Percentiles rank a stretch among this genome's conserved stretches.
phyloP scores from a whole-genome alignment of 2,888 invertebrate species.

The Diarsia dahlii region DNA sequence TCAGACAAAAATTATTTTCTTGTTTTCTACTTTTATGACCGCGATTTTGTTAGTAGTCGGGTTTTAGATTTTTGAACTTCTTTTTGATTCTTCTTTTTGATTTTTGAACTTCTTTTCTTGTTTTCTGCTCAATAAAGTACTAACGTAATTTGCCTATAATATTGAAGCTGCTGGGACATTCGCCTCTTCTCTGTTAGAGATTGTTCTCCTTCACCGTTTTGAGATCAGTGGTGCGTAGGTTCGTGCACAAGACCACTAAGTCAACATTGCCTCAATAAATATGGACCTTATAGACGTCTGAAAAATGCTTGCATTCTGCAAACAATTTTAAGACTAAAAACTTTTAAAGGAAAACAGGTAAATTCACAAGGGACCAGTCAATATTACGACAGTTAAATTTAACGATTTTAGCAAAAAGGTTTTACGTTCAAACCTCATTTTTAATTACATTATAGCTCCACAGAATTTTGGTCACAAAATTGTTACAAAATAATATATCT shows the following conservation, averaged over 20 bases:
- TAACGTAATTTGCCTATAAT: neutral
- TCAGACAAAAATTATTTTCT: too few species aligned
- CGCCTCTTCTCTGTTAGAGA: neutral
- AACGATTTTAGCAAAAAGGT: neutral
- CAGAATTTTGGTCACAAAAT: neutral
- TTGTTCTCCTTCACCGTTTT: neutral
- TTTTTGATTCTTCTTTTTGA: too few species aligned
- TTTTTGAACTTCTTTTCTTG: too few species aligned
- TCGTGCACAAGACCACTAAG: neutral
- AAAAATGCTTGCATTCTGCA: neutral
- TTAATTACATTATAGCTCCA: neutral
- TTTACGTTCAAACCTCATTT: neutral
- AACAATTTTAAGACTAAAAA: neutral
- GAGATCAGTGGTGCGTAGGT: neutral
- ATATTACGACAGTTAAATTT: too few species aligned
- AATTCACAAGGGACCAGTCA: neutral
- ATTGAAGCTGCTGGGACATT: neutral
- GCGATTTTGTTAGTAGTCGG: too few species aligned
- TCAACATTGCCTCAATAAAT: neutral
- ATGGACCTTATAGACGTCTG: neutral
- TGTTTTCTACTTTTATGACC: too few species aligned
- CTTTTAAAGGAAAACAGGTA: slow-evolving; percentile 3
- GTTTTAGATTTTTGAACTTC: too few species aligned
- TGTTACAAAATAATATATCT: neutral
- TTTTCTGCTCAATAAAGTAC: neutral